phyloP scores from a whole-genome alignment of 2,888 invertebrate genomes.

The Ernsta delagoae region DNA sequence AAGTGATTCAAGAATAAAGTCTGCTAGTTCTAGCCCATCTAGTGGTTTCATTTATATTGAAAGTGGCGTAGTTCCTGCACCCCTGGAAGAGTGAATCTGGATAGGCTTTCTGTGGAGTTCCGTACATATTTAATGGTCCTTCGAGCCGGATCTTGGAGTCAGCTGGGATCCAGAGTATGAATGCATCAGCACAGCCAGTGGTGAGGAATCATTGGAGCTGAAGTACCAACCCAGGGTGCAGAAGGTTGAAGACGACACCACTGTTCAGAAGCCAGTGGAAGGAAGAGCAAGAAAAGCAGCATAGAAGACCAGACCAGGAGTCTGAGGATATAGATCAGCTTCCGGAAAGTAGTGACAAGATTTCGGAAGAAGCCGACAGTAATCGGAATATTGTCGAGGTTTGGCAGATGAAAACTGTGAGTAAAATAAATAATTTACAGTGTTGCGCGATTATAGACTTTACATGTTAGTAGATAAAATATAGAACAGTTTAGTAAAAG shows the following conservation, averaged over 20 bases:
- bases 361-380: neutral
- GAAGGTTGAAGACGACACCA: neutral
- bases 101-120: no score
- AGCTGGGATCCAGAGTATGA: neutral
- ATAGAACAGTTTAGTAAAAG: neutral
- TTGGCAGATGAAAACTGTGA: slow-evolving; percentile 1
- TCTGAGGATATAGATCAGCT: neutral
- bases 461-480: neutral
- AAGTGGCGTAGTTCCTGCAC: no score
- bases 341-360: neutral
- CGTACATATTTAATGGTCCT: neutral
- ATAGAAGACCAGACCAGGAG: neutral
- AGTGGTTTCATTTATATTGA: no score
- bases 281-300: no score
- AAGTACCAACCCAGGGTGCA: neutral
- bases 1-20: no score
- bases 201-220: neutral
- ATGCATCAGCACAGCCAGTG: neutral
- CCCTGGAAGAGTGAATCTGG: no score
- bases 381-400: neutral
- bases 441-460: neutral
- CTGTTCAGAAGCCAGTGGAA: neutral
- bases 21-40: no score
- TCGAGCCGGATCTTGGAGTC: neutral
- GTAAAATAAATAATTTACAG: neutral